Base-by-base conservation (phyloP, 2,888 invertebrate species). In the Stomorhina lunata region DNA sequence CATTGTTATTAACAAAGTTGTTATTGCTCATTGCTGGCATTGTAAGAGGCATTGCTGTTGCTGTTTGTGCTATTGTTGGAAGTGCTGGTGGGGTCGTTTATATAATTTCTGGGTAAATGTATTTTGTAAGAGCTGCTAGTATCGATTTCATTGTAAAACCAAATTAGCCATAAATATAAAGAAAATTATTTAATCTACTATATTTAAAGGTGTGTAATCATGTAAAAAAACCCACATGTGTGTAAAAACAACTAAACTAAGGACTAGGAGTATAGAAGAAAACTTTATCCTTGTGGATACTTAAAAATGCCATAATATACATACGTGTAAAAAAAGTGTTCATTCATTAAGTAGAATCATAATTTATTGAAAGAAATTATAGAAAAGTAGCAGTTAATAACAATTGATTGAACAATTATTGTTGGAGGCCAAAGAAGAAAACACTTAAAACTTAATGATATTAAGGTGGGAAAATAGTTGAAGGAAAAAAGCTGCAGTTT, bases 361-460 rank as follows among this genome's bases (percentile, higher is more conserved):
- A 77, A 66, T 66, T 72, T 81, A 65, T 65, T 71, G 71, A 65
- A 57, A 15, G 10, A 63, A 69, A 68, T 76, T 43, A 53, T 75
- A 27, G 27, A 25, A 53, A 71, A 71, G 29, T 57, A 27, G 45
- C 32, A 57, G 48, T 73, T 79, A 82, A 75, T 82, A 79, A 53
- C 75, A 76, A 73, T 68, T 68, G 81, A 81, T 81, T 81, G 72
- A 81, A 72, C 81, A 81, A 81, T 81, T 80, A 72, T 71, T 10
- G 10, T 50, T 7, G 9, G 6, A 48, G n/a, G n/a, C n/a, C n/a
- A n/a, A n/a, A n/a, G n/a, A n/a, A n/a, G n/a, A n/a, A n/a, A n/a
- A n/a, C n/a, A n/a, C n/a, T n/a, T n/a, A n/a, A n/a, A n/a, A n/a
- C n/a, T n/a, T n/a, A n/a, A n/a, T n/a, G n/a, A n/a, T n/a, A n/a